These are phyloP conservation scores for Polyploca ridens DNA, from an alignment of 2,888 invertebrate species.

Conservation along the genomic window DNA sequence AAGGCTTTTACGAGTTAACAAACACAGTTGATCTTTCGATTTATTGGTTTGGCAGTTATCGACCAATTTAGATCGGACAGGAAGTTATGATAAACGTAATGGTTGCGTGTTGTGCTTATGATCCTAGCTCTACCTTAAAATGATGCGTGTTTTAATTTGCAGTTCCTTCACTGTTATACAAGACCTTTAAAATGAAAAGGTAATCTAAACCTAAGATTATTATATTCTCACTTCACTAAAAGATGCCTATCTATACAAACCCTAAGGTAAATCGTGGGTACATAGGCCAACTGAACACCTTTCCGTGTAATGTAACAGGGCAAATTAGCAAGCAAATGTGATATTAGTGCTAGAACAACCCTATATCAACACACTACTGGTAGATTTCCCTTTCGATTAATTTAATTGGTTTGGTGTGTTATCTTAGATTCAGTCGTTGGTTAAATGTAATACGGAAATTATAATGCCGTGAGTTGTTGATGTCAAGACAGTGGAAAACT, in stretches of 20 bases:
- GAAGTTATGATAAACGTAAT: neutral
- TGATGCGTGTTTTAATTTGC: too few species aligned
- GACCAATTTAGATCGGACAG: neutral
- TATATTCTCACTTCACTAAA: neutral
- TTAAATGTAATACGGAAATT: slow-evolving; percentile 18
- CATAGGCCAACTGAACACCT: neutral
- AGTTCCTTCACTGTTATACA: too few species aligned
- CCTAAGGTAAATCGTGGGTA: neutral
- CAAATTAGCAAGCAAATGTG: slow-evolving; percentile 37
- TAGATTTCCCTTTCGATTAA: slow-evolving; percentile 44
- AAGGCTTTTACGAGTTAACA: neutral
- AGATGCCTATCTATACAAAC: neutral
- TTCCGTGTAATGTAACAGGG: slow-evolving; percentile 7
- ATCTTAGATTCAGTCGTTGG: slow-evolving; percentile 22
- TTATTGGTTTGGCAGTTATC: neutral
- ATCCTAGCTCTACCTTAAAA: too few species aligned
- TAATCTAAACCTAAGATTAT: too few species aligned
- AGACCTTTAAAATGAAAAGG: too few species aligned
- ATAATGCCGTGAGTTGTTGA: neutral
- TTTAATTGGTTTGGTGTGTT: slow-evolving; percentile 24
- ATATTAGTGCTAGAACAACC: slow-evolving; percentile 29
- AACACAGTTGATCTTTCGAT: neutral
- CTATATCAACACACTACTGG: slow-evolving; percentile 24
- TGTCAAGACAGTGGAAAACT: too few species aligned
- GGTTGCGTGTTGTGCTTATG: neutral